A percentile compares a stretch with the other conserved stretches of the same genome.
Conservation (phyloP, 2,888 invertebrate genomes). For the Eurois occulta region DNA sequence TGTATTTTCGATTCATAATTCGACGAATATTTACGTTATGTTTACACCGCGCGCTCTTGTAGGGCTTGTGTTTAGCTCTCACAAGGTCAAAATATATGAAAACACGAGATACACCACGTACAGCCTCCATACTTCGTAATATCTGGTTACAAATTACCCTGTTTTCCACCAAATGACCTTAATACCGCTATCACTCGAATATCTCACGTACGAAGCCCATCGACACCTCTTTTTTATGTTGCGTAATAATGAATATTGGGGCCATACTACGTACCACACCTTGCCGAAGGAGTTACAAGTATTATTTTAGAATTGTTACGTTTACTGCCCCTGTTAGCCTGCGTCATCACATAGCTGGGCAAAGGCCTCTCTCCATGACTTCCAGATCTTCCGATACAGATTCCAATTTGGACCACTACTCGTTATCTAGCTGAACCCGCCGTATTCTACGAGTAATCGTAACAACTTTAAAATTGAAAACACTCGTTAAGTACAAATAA, state of each 20-base stretch:
- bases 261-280: background rate
- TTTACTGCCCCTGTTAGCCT: too few species aligned
- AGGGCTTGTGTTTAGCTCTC: too few species aligned
- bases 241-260: conserved; percentile 8
- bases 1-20: too few species aligned
- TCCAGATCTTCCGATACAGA: background rate
- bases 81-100: background rate
- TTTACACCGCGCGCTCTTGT: too few species aligned
- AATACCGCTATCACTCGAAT: conserved; percentile 15
- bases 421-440: too few species aligned
- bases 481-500: too few species aligned
- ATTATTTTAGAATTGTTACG: background rate
- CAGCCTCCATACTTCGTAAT: conserved; percentile 10
- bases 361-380: background rate
- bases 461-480: too few species aligned
- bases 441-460: too few species aligned
- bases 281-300: background rate
- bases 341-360: too few species aligned
- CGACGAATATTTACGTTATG: too few species aligned
- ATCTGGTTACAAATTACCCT: conserved; percentile 40
- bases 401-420: too few species aligned
- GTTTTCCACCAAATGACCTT: conserved; percentile 34
- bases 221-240: conserved; percentile 30
- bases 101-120: conserved; percentile 13
- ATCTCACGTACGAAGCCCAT: conserved; percentile 41